Percentiles rank a stretch among this genome's conserved stretches.
Evolutionary conservation across 2,797 vertebrate species (phyloP).

Genomic region (Ibycter americanus): DNA sequence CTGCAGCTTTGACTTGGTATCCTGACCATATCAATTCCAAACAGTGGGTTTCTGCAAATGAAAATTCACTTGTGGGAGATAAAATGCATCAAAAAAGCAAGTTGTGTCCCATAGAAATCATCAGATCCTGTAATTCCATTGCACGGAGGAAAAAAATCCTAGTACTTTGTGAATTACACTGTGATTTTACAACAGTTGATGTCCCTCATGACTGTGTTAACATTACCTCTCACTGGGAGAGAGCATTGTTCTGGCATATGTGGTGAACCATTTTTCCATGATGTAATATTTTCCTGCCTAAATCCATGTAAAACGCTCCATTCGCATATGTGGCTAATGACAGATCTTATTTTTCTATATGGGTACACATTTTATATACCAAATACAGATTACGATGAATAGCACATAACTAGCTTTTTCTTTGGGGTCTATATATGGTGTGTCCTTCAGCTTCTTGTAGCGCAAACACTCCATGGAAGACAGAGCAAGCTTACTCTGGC

Average conservation of each 20-base stretch:
- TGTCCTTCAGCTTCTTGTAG: neutral
- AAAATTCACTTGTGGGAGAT: neutral
- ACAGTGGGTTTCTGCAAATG: slow-evolving; percentile 23
- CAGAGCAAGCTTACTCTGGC: neutral
- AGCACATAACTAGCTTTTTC: slow-evolving; percentile 8
- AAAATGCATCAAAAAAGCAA: neutral
- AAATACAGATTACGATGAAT: slow-evolving; percentile 27
- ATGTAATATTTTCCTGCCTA: slow-evolving; percentile 33
- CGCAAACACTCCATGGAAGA: neutral
- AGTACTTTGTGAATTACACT: neutral
- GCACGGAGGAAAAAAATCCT: neutral
- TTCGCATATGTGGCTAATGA: neutral
- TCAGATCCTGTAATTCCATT: neutral
- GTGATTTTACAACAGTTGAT: slow-evolving; percentile 14
- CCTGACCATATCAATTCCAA: slow-evolving; percentile 53
- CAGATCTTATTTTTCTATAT: slow-evolving; percentile 69
- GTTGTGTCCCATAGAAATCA: neutral
- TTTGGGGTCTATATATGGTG: neutral
- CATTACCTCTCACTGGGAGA: slow-evolving; percentile 3
- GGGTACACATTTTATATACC: slow-evolving; percentile 39
- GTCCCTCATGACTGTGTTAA: neutral
- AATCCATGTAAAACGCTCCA: neutral
- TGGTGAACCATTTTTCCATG: neutral
- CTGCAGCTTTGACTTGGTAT: slow-evolving; percentile 69
- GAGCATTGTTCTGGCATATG: neutral